Percentiles rank a stretch among this genome's conserved stretches.
phyloP scores from a whole-genome alignment of 1,140 invertebrate species.

The Tetramorium alpestre region DNA sequence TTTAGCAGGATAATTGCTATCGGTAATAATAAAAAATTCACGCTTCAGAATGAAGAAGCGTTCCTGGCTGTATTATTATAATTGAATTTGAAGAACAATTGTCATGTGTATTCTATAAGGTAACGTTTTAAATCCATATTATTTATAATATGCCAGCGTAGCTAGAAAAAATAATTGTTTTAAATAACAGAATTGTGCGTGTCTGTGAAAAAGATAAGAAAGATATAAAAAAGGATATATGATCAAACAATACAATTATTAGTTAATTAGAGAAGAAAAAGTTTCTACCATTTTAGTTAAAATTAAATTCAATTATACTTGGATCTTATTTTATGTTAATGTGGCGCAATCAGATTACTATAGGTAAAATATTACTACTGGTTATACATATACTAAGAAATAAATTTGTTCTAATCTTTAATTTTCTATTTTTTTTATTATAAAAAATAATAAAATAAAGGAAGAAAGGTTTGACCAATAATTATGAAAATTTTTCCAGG shows the following conservation, averaged over 20 bases:
- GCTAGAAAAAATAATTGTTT: neutral
- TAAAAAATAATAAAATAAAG: neutral
- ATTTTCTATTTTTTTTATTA: neutral
- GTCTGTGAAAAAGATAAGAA: neutral
- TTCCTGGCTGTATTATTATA: neutral
- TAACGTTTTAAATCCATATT: constrained; percentile 1
- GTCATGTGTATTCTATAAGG: neutral
- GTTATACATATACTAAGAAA: neutral
- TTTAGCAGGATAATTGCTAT: neutral
- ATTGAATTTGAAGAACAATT: neutral
- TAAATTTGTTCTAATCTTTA: neutral
- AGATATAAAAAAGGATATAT: neutral
- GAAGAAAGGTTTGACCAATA: neutral
- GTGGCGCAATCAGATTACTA: neutral
- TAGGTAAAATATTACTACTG: neutral
- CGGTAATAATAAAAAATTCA: neutral
- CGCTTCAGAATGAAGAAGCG: neutral
- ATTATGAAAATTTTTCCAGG: neutral
- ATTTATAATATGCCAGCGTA: neutral
- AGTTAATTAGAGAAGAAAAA: no score
- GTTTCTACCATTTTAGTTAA: neutral
- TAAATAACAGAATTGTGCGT: neutral
- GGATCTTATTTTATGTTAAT: no score
- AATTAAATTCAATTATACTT: neutral
- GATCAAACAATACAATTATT: neutral